Base-by-base conservation (phyloP, 2,888 invertebrate species). In the Apotomis turbidana region DNA sequence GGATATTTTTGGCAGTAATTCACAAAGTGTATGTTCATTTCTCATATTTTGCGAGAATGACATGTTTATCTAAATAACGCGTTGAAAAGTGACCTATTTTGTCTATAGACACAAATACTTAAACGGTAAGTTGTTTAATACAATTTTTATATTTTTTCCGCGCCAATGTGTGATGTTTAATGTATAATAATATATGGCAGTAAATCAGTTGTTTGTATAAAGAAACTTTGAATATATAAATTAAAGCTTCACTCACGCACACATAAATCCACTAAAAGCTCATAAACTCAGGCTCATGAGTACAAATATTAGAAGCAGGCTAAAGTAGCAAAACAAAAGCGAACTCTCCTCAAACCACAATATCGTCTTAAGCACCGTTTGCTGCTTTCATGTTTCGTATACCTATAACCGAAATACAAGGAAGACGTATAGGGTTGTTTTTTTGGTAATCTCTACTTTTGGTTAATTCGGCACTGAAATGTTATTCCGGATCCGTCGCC, bases 401-500 rank as follows among this genome's bases (percentile, higher is more conserved):
- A 58, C 55, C 4, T 58, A 58, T 36, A 38, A 58, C 38, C 38
- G n/a, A 38, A 58, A 58, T 27, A 38, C n/a, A 58, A 4, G 57
- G 36, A 57, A 57, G 27, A 58, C 27, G 57, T 58, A 58, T 6
- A 58, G 27, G 12, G 38, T 12, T 58, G 38, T 58, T 41, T 67
- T n/a, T 46, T 49, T n/a, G 27, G n/a, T 15, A 9, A 41, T 52
- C 41, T 27, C 51, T 63, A 55, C 12, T 46, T 66, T 66, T 63
- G 58, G 41, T 49, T 52, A 41, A 51, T 41, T 60, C 49, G 54
- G 38, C 55, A 71, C 55, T 54, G 54, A 67, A 67, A 55, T 71
- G 54, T 57, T 66, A 59, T 66, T 61, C 67, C 54, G 41, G 15
- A 46, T 49, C 51, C 66, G 8, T 60, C 13, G 71, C 71, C 61